Evolutionary conservation across 2,113 vertebrate genomes (phyloP).

Genomic region (Phrynosoma platyrhinos): DNA sequence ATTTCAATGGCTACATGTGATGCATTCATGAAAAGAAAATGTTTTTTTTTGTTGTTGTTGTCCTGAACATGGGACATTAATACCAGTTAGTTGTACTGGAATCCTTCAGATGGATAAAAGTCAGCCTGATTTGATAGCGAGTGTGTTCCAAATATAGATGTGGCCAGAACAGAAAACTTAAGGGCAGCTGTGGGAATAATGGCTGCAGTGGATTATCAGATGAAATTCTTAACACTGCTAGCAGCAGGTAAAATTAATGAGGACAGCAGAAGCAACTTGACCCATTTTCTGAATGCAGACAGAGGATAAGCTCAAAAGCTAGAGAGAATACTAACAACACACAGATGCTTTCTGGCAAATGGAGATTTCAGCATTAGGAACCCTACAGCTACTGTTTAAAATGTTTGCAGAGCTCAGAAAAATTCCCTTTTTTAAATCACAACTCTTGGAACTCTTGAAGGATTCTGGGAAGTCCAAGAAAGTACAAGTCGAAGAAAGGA

Average conservation of each 20-base stretch:
- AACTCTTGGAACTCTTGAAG: no score
- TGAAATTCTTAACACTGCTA: slow-evolving; percentile 19
- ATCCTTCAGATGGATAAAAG: not conserved
- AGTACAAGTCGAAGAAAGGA: not conserved
- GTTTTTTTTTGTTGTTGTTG: fast-evolving
- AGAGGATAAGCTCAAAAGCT: not conserved
- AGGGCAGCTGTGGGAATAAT: not conserved
- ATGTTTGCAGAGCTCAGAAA: no score
- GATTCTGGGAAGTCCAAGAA: not conserved
- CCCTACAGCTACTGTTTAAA: not conserved
- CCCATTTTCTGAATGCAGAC: slow-evolving; percentile 7
- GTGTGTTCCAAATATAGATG: not conserved
- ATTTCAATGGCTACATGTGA: not conserved
- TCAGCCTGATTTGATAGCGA: fast-evolving
- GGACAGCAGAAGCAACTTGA: slow-evolving; percentile 28
- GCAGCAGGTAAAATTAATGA: slow-evolving; percentile 30
- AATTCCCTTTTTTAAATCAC: no score
- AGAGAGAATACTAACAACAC: not conserved
- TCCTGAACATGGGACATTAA: slow-evolving; percentile 23
- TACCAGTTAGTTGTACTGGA: not conserved
- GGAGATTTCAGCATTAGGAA: not conserved
- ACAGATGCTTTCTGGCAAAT: not conserved
- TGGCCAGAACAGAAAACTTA: slow-evolving; percentile 4
- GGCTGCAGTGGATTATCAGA: not conserved
- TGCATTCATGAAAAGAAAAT: slow-evolving; percentile 5